Base-by-base conservation (phyloP, 2,113 vertebrate genomes). In the Chroicocephalus ridibundus region DNA sequence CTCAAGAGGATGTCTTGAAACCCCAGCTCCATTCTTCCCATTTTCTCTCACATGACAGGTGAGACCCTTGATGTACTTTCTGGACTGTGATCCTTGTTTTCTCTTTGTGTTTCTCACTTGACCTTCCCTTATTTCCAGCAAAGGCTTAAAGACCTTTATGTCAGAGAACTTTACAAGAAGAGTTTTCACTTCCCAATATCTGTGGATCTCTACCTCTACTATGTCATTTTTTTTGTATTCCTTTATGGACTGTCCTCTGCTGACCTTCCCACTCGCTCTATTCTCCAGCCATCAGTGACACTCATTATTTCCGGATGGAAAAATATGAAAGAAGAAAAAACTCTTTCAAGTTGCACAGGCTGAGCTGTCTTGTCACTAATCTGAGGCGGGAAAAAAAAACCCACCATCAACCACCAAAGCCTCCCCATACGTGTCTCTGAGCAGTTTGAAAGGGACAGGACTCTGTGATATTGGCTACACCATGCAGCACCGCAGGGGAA, bases 1-100 rank as follows among this genome's bases (percentile, higher is more conserved):
- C 51, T 38, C 84, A 36, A 32, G 22, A 83, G 36, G 20, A n/a
- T 40, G 15, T 52, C 44, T 62, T 54, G 17, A 72, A 86, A 49
- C 3, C 4, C 6, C 13, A 40, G 14, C 2, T 46, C 42, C 29
- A 2, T 31, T 31, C 22, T 64, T 62, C 71, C 26, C 0, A 0
- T 82, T 79, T 69, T 46, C 40, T 61, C 17, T 44, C 52, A 10
- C 6, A 7, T 12, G 9, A 47, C 46, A n/a, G 44, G 15, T 47
- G 29, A 76, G 55, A 75, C 34, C 38, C 15, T 55, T 32, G 13
- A 12, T 34, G 27, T 38, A 13, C 29, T 49, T 75, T 47, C 44
- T 70, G 38, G 22, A 47, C n/a, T 69, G 26, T n/a, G 44, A 86
- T 31, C 42, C 7, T 20, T 29, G 6, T 34, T 81, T 71, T 61